Base-by-base conservation (phyloP, 2,113 vertebrate genomes). In the Morone saxatilis region DNA sequence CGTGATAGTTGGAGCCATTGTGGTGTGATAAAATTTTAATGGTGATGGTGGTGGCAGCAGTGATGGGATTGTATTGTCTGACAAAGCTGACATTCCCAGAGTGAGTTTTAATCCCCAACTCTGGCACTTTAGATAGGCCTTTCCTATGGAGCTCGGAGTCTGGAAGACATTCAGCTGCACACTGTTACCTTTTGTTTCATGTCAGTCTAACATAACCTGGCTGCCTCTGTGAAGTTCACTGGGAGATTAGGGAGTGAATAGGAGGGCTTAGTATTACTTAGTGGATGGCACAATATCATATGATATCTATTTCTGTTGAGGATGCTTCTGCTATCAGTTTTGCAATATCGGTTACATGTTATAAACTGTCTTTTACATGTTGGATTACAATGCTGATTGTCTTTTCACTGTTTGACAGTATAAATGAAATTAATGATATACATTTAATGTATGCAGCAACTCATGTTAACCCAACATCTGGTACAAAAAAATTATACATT, bases 91-190 rank as follows among this genome's bases (percentile, higher is more conserved):
- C 85, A 80, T 86, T 92, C 85, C 80, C 86, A 83, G 60, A 83
- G 83, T 69, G 86, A 83, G n/a, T 81, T 89, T 86, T 87, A 92
- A 89, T 92, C 89, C 87, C 61, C 45, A 66, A 71, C 76, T 71
- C 80, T 91, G 80, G 84, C 80, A 88, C 74, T 54, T 51, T 57
- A 56, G 50, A 76, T 48, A 69, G 54, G 76, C 69, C 51, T 67
- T 72, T 80, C 70, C 62, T 86, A 22, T 70, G 67, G 41, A 53
- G 54, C 45, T 71, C 45, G 9, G 62, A 57, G 38, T 76, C 71
- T 78, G 78, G 68, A 56, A 80, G 73, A 88, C 51, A 81, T 79
- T 77, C 60, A 86, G 80, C 69, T 76, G 74, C 43, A 86, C 81
- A 86, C 78, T 87, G 79, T 66, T 71, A 72, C 53, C 54, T 81